Base-by-base conservation (phyloP, 2,797 vertebrate species). In the Threskiornis aethiopicus region DNA sequence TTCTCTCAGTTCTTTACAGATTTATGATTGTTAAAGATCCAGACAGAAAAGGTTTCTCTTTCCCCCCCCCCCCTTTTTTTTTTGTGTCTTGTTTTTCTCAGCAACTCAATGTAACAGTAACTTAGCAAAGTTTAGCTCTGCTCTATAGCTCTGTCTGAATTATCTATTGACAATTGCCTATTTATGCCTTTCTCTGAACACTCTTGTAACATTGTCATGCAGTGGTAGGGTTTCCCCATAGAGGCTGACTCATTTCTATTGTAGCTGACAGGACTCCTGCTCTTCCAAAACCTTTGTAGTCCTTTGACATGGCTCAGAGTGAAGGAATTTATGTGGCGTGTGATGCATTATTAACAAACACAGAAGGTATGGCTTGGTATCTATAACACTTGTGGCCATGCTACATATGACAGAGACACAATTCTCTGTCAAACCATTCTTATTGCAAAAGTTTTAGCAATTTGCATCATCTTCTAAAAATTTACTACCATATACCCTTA, bases 1-100 rank as follows among this genome's bases (percentile, higher is more conserved):
- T 94, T 89, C 75, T 66, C 57, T 92, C 82, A 92, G 69, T 91
- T 93, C 84, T 92, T 85, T 90, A 87, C 54, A 95, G 76, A 73
- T 59, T 73, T 83, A 64, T 57, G 67, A 67, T 52, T 51, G 24
- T 72, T 89, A 61, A 88, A 84, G 52, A 78, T 46, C 6, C 25
- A 78, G 21, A 71, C 1, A 84, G 35, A 82, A 88, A 59, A 80
- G 10, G 1, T 13, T 46, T 44, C 1, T 46, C 7, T 35, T 51
- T 37, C 37, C 37, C 37, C 37, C 37, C 37, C 37, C 37, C 8
- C 13, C 14, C 13, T 14, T 41, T 41, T 52, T 33, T 6, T 57
- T 25, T 41, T 7, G 2, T 15, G 4, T 55, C 29, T 71, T 73
- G 37, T 39, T 91, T 95, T 72, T 19, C 61, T 69, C 66, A 84